Conservation (phyloP, 2,888 invertebrate genomes). For the Aphidoletes aphidimyza region DNA sequence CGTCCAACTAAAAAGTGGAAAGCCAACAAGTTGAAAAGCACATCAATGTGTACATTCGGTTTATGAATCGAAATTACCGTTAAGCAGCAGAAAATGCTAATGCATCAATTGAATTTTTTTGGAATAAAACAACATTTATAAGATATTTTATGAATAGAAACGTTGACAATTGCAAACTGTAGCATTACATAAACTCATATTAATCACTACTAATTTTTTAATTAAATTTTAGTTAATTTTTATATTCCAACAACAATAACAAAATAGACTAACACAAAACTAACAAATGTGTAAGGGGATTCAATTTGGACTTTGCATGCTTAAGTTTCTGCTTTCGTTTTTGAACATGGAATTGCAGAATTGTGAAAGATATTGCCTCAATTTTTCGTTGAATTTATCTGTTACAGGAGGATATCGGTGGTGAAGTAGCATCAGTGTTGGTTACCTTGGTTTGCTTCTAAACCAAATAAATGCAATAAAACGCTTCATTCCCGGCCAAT, state of each 20-base stretch:
- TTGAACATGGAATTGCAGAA: no score
- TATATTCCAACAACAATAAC: no score
- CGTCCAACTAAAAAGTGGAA: not conserved
- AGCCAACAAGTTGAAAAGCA: not conserved
- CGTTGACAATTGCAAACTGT: not conserved
- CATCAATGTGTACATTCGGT: not conserved
- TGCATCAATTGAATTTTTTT: not conserved
- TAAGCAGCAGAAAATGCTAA: not conserved
- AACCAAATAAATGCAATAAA: slow-evolving; percentile 38
- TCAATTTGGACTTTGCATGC: no score
- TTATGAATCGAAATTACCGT: not conserved
- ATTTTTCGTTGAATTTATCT: not conserved
- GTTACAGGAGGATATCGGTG: slow-evolving; percentile 72
- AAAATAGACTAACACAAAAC: no score
- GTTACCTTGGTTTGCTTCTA: slow-evolving; percentile 69
- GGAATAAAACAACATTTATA: not conserved
- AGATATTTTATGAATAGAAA: not conserved
- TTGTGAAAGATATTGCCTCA: no score
- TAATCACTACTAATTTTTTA: no score
- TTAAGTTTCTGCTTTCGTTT: no score
- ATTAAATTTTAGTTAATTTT: not conserved
- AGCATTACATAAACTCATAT: no score
- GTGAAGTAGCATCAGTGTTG: slow-evolving; percentile 73
- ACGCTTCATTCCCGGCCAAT: not conserved
- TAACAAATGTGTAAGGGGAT: no score